Conservation (phyloP, 2,888 invertebrate genomes). For the Stenotaenia linearis region DNA sequence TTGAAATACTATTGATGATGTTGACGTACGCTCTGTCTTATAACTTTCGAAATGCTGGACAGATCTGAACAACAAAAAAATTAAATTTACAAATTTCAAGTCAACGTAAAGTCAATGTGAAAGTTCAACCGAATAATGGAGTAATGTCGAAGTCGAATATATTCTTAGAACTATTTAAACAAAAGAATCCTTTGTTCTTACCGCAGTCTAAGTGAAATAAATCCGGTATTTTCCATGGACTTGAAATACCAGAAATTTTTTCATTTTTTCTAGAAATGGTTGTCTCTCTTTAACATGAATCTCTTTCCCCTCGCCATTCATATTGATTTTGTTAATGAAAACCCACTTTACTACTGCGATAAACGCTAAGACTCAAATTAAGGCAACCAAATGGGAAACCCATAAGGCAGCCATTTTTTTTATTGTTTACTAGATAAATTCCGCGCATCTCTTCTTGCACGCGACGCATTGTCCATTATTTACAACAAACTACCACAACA, state of each 20-base stretch:
- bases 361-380: slow-evolving; percentile 1
- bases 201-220: too few relatives aligned
- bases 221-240: too few relatives aligned
- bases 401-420: neutral
- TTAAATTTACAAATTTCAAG: too few relatives aligned
- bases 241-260: too few relatives aligned
- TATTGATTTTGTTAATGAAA: neutral
- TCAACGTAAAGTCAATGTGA: too few relatives aligned
- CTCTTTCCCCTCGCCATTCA: neutral
- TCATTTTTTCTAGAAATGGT: too few relatives aligned
- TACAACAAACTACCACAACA: neutral
- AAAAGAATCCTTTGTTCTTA: neutral
- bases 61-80: too few relatives aligned
- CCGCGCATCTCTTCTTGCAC: too few relatives aligned
- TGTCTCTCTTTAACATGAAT: neutral
- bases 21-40: too few relatives aligned
- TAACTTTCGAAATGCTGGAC: too few relatives aligned
- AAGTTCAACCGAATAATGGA: too few relatives aligned
- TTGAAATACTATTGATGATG: neutral
- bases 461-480: neutral
- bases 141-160: too few relatives aligned
- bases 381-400: neutral
- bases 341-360: slow-evolving; percentile 5
- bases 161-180: neutral
- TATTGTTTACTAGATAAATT: neutral